Evolutionary conservation across 2,797 vertebrate species (phyloP).

Genomic region (Myripristis murdjan): DNA sequence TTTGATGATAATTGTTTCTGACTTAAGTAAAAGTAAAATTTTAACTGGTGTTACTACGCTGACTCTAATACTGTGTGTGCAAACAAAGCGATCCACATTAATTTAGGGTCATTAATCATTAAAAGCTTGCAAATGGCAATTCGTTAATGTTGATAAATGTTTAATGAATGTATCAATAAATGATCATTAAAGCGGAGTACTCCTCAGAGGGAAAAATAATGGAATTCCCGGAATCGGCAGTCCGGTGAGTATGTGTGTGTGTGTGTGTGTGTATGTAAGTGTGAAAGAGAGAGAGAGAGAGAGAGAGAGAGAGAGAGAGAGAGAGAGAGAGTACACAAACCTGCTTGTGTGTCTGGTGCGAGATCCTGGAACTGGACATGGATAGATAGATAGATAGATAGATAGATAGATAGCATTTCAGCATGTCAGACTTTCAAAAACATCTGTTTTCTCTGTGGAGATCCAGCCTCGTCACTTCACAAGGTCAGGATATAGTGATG

Average conservation of each 20-base stretch:
- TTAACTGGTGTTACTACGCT: slow-evolving; percentile 31
- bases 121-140: slow-evolving; percentile 65
- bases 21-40: slow-evolving; percentile 18
- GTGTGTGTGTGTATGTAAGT: background rate
- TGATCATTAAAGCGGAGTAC: slow-evolving; percentile 56
- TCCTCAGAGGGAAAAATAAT: slow-evolving; percentile 51
- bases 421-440: background rate
- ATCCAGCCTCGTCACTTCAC: background rate
- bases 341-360: background rate
- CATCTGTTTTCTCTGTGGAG: slow-evolving; percentile 1
- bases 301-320: too few species aligned
- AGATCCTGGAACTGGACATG: background rate
- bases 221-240: slow-evolving; percentile 40
- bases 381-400: too few species aligned
- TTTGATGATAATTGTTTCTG: slow-evolving; percentile 24
- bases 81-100: slow-evolving; percentile 56
- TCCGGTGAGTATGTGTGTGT: background rate
- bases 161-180: slow-evolving; percentile 77
- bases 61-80: slow-evolving; percentile 27
- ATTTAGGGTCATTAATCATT: slow-evolving; percentile 72
- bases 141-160: slow-evolving; percentile 73
- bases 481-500: slow-evolving; percentile 1
- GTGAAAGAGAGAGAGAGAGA: too few species aligned
- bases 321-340: background rate
- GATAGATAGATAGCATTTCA: background rate